phyloP scores from a whole-genome alignment of 64 coral and sea anemone genomes.

The Anthopleura sola region DNA sequence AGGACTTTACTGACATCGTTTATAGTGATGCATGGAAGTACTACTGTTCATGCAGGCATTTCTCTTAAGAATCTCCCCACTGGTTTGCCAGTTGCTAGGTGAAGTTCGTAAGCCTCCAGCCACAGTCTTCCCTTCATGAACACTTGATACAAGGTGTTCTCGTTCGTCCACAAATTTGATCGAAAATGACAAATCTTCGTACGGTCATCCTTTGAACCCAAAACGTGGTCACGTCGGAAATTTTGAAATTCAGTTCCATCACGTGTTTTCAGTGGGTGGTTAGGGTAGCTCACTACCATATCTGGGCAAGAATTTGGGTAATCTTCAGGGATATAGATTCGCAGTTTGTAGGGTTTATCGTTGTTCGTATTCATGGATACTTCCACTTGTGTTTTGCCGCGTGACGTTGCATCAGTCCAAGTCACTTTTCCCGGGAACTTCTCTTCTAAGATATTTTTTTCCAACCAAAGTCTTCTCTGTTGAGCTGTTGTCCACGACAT shows the following conservation, averaged over 20 bases:
- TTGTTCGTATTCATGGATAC: slow-evolving; percentile 33
- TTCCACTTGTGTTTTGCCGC: slow-evolving; percentile 1
- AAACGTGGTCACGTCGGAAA: slow-evolving; percentile 19
- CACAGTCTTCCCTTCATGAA: slow-evolving; percentile 74
- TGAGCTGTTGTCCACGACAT: slow-evolving; percentile 62
- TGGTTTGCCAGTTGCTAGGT: slow-evolving; percentile 45
- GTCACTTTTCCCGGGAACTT: slow-evolving; percentile 48
- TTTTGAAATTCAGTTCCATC: not conserved
- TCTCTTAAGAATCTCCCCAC: slow-evolving; percentile 44
- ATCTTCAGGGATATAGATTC: slow-evolving; percentile 42
- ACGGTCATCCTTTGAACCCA: not conserved
- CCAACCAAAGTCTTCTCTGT: slow-evolving; percentile 38
- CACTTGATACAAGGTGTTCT: slow-evolving; percentile 61
- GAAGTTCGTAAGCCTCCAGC: slow-evolving; percentile 70
- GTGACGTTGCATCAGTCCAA: slow-evolving; percentile 40
- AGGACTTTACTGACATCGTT: too few relatives aligned
- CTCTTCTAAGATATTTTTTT: slow-evolving; percentile 51
- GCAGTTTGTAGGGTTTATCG: slow-evolving; percentile 40
- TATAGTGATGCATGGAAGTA: too few relatives aligned
- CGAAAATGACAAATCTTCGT: slow-evolving; percentile 56
- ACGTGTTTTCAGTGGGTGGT: not conserved
- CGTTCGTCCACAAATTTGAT: slow-evolving; percentile 11
- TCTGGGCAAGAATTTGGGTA: slow-evolving; percentile 58
- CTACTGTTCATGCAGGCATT: not conserved
- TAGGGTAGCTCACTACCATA: slow-evolving; percentile 45